Evolutionary conservation across 1,140 invertebrate genomes (phyloP), one percentile per base, ranked within the genome.

Genomic region (Asbolus verrucosus): DNA sequence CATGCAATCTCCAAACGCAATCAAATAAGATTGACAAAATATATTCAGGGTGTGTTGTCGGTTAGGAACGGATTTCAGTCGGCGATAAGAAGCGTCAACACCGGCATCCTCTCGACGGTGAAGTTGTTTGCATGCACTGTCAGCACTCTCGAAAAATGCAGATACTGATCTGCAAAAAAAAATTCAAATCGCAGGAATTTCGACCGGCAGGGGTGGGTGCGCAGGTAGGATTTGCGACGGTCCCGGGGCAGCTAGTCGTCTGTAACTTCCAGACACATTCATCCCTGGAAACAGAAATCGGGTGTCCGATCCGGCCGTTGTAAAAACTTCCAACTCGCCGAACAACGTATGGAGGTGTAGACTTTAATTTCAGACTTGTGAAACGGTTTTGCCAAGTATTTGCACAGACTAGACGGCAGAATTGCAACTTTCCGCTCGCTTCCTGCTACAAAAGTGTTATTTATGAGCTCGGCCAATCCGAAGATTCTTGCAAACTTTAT

Each of bases 271-370:
- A 67, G 66, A 61, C 46, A 61, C 66, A 68, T 68, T 60, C 66
- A 68, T 68, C 59, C 66, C 36, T 21, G n/a, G 11, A 13, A 9
- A 27, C 33, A 50, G 43, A 19, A 16, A 16, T 13, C 19, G 2
- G 36, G 50, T 61, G 66, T 68, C 66, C 46, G 41, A 54, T 60
- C 13, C 30, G 21, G 19, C 27, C 50, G 11, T 39, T 61, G 46
- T 68, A 68, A 68, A 68, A 68, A 68, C 66, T 68, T 68, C 50
- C 66, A 21, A 68, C 19, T 68, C 66, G 66, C 27, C 59, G 66
- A 68, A 68, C 66, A 68, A 60, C 66, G 41, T 60, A 68, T 60
- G 66, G 30, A 68, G 66, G 66, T 68, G 50, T 68, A 8, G 41
- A 68, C 46, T 68, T 68, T 68, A 68, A 68, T 68, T 68, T 68